A percentile compares a stretch with the other conserved stretches of the same genome.
phyloP scores from a whole-genome alignment of 2,888 invertebrate genomes.

The Poecilobothrus nobilitatus region DNA sequence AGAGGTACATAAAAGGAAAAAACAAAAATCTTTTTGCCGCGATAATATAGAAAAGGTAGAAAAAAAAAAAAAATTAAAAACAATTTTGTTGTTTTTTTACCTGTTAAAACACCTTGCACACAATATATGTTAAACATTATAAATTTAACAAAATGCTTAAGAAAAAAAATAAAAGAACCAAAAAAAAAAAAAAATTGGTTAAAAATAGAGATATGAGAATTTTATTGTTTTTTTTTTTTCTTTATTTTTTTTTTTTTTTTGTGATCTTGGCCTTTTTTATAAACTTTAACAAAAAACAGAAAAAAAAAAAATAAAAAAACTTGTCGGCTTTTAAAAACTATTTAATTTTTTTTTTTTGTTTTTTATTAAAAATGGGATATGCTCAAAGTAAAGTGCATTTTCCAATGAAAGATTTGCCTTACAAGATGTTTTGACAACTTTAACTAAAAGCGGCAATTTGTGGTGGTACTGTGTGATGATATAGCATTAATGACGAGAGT shows the following conservation, averaged over 20 bases:
- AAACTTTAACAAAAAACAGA: neutral
- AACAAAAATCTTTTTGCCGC: neutral
- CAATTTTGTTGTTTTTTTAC: neutral
- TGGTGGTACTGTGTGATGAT: neutral
- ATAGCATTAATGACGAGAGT: neutral
- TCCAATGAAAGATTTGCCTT: slow-evolving; percentile 5
- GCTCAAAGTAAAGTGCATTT: neutral
- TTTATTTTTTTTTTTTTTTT: neutral
- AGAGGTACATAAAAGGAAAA: too few species aligned
- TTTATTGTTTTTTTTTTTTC: neutral
- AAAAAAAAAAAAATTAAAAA: neutral
- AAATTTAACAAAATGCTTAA: neutral
- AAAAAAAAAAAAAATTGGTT: too few species aligned
- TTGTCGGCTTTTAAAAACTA: neutral
- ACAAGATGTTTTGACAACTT: slow-evolving; percentile 3
- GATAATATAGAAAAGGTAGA: too few species aligned
- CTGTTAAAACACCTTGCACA: slow-evolving; percentile 6
- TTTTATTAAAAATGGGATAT: neutral
- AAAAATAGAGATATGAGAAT: slow-evolving; percentile 1
- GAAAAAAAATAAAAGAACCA: neutral
- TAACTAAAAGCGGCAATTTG: neutral
- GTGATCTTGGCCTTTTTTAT: neutral
- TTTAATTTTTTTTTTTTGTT: neutral
- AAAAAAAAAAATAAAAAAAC: neutral
- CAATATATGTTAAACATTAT: neutral